phyloP scores from a whole-genome alignment of 2,113 vertebrate species.

The Plecotus auritus region DNA sequence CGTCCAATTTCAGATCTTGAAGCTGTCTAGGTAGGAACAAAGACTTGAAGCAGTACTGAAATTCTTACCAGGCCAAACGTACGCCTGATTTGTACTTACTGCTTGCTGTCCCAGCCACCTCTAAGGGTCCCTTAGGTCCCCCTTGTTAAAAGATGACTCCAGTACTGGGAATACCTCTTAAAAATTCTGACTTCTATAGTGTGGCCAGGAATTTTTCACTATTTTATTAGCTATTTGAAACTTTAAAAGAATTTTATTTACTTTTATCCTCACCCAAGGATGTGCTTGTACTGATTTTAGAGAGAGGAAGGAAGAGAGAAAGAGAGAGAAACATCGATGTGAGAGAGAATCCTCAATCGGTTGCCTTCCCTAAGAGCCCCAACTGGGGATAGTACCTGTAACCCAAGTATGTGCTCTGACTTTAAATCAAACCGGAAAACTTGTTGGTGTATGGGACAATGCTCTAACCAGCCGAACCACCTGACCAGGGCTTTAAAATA shows the following conservation, averaged over 20 bases:
- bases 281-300: too few relatives aligned
- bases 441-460: too few relatives aligned
- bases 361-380: too few relatives aligned
- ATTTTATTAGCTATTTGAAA: background rate
- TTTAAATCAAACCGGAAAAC: too few relatives aligned
- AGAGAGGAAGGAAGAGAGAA: too few relatives aligned
- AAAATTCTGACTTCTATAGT: background rate
- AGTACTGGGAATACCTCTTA: background rate
- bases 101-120: background rate
- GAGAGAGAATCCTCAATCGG: too few relatives aligned
- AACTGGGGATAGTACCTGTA: too few relatives aligned
- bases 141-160: background rate
- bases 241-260: too few relatives aligned
- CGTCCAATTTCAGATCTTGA: background rate
- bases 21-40: background rate
- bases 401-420: too few relatives aligned
- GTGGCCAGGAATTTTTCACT: background rate
- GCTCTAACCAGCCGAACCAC: too few relatives aligned
- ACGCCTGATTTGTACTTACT: background rate
- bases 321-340: too few relatives aligned
- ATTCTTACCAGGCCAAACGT: background rate
- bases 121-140: rapidly evolving
- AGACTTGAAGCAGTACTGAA: background rate
- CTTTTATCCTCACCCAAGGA: too few relatives aligned
- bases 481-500: background rate